Base-by-base conservation (phyloP, 2,888 invertebrate genomes). In the Drosophila meridionalis region DNA sequence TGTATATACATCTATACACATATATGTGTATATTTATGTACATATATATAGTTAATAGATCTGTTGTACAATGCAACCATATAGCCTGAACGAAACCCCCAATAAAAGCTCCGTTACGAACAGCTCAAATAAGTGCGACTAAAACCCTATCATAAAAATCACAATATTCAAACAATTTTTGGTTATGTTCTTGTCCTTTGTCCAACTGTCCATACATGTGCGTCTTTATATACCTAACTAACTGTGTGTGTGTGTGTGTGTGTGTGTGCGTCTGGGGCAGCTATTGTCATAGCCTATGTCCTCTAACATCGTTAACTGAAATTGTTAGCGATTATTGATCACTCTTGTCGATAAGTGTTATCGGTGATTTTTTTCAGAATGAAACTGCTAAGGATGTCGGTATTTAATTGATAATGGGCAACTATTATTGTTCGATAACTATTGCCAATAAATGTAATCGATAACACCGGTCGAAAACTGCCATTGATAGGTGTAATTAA, bases 1-100 rank as follows among this genome's bases (percentile, higher is more conserved):
- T 42, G 58, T 32, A 4, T 32, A 32, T 50, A 50, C 32, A 20
- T 2, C 43, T 60, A 58, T 48, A 47, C 42, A 64, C 47, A 26
- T 50, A 38, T 38, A 26, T 56, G 14, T 40, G 30, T 12, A n/a
- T 42, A 42, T 68, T 43, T 53, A 62, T 63, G 69, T 55, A 36
- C 34, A n/a, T 61, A 70, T 38, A 56, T 61, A 61, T 61, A 75
- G 66, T 56, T 59, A 45, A 76, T 74, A 69, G 79, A 78, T 75
- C 75, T 74, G 69, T 79, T 78, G 76, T 68, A 64, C 45, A 68
- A 74, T 75, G 52, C 61, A 61, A 60, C 45, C 61, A 45, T 56
- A 58, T 79, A 73, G 73, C 52, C 71, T 57, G 42, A 64, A 63
- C 38, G 57, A 69, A 56, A 59, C 38, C 50, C 56, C 56, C 40